Base-by-base conservation (phyloP, 2,113 vertebrate species). In the Spheniscus mendiculus region DNA sequence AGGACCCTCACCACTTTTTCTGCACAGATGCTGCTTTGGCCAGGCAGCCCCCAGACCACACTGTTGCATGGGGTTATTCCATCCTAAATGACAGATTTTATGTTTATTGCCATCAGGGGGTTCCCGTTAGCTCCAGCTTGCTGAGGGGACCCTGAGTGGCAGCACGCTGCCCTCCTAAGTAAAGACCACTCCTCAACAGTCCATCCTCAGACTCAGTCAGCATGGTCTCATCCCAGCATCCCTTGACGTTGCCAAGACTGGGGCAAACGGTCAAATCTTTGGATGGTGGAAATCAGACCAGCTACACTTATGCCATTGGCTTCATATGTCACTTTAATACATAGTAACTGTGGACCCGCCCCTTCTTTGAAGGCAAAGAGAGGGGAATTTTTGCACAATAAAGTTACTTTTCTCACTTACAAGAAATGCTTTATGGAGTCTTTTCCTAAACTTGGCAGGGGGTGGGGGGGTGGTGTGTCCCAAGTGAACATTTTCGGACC, bases 141-240 rank as follows among this genome's bases (percentile, higher is more conserved):
- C 4, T 20, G 22, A 59, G 26, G 36, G 8, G 21, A 38, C 29
- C 8, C 32, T 67, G 32, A 38, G 7, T 4, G 11, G 27, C 55
- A 88, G 25, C 1, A 16, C 1, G 0, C 32, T 78, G 47, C 16
- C 9, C 13, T 38, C 15, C 12, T 36, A 6, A 0, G 12, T 17
- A 26, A 47, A 67, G 73, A 49, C 17, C 20, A 5, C 10, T 52
- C 17, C 36, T 45, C 26, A 4, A 7, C 5, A 6, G 16, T 21
- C 29, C 6, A 6, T 21, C 30, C 30, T 55, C 30, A 61, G 7
- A 36, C 26, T 52, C 14, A 9, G 19, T 27, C 34, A n/a, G 22
- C 44, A 30, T 58, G 53, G 1, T 58, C n/a, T 76, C 5, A 2
- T 27, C 30, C 36, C 52, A 61, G 40, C 21, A 44, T 9, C 34